Conservation (phyloP, 2,113 vertebrate species). For the Salvelinus alpinus region DNA sequence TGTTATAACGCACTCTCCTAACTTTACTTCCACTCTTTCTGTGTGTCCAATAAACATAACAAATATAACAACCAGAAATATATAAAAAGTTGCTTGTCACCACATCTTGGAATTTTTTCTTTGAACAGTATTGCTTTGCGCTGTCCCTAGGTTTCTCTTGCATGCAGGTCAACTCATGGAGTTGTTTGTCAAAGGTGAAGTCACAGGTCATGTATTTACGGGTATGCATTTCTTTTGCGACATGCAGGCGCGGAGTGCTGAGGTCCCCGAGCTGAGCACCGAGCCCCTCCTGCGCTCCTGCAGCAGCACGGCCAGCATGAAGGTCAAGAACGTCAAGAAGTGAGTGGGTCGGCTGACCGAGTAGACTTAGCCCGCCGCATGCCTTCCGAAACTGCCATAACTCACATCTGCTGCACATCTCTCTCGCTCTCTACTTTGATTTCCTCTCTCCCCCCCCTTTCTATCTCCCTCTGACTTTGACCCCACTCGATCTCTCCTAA, state of each 20-base stretch:
- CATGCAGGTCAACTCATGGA: neutral
- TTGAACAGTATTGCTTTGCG: too few species aligned
- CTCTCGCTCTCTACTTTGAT: neutral
- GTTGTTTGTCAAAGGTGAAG: neutral
- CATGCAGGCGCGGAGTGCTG: slow-evolving; percentile 97
- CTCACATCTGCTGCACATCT: neutral
- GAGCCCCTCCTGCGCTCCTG: slow-evolving; percentile 87
- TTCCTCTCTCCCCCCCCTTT: neutral
- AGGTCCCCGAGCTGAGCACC: slow-evolving; percentile 86
- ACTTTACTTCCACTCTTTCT: too few species aligned
- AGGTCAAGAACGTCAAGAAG: slow-evolving; percentile 97
- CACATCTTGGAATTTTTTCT: too few species aligned
- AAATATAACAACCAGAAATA: neutral
- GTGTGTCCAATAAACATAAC: too few species aligned
- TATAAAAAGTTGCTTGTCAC: too few species aligned
- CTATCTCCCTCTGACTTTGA: neutral
- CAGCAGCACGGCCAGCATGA: slow-evolving; percentile 94
- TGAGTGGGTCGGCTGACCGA: slow-evolving; percentile 68
- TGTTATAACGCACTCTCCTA: too few species aligned
- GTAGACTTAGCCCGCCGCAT: neutral
- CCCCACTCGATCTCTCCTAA: too few species aligned
- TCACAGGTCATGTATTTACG: neutral
- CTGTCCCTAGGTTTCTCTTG: too few species aligned
- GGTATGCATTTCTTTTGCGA: neutral
- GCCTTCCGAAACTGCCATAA: neutral